phyloP scores from a whole-genome alignment of 2,888 invertebrate species.

The Sturmia bella region DNA sequence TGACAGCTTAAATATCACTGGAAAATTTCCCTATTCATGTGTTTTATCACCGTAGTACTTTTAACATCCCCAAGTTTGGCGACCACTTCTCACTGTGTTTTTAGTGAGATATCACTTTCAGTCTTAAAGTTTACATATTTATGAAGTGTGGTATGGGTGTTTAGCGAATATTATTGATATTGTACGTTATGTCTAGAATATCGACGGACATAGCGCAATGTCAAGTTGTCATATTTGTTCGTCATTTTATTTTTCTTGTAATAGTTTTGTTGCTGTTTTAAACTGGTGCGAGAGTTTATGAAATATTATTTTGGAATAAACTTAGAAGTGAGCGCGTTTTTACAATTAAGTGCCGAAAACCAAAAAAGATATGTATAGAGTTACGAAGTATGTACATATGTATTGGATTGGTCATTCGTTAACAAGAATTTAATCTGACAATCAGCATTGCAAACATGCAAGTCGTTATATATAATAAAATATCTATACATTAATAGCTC shows the following conservation, averaged over 20 bases:
- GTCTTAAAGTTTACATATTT: slow-evolving; percentile 20
- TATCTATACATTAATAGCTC: no score
- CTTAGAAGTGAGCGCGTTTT: not conserved
- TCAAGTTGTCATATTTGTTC: slow-evolving; percentile 78
- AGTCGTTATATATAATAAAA: no score
- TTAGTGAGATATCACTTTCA: no score
- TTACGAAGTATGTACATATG: not conserved
- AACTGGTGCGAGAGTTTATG: not conserved
- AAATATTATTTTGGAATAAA: not conserved
- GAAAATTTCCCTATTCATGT: no score
- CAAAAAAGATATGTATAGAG: not conserved
- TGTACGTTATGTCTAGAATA: slow-evolving; percentile 67
- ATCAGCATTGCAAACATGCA: no score
- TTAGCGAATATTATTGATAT: slow-evolving; percentile 53
- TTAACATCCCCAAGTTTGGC: no score
- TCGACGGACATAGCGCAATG: slow-evolving; percentile 79
- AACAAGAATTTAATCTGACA: no score
- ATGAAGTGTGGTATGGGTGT: slow-evolving; percentile 23
- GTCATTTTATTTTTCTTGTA: slow-evolving; percentile 5
- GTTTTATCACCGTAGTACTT: no score
- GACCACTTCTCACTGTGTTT: no score
- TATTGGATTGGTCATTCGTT: no score
- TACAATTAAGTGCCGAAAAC: not conserved
- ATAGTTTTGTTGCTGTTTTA: slow-evolving; percentile 31
- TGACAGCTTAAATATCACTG: no score